Conservation (phyloP, 2,797 vertebrate species). For the Muscicapa striata region DNA sequence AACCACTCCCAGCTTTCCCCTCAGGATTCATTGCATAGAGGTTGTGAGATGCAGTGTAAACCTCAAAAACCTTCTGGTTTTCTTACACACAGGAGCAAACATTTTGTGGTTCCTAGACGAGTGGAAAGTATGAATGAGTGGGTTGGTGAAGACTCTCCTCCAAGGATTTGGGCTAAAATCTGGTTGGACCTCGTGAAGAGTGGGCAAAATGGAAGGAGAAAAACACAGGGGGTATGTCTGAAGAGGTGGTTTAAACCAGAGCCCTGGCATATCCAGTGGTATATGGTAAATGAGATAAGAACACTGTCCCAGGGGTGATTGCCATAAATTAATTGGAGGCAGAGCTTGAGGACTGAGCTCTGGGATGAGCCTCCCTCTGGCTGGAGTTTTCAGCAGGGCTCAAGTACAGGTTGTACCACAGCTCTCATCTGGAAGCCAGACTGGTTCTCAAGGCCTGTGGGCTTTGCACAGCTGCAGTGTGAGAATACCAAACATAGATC, state of each 20-base stretch:
- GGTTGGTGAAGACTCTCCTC: neutral
- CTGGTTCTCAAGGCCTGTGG: neutral
- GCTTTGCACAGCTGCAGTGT: neutral
- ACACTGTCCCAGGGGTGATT: too few relatives aligned
- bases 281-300: neutral
- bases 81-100: neutral
- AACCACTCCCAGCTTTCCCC: fast-evolving
- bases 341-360: neutral
- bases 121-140: neutral
- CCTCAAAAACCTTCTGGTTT: neutral
- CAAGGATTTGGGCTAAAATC: neutral
- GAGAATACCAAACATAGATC: neutral
- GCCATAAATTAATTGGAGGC: neutral
- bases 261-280: neutral
- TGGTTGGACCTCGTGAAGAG: neutral
- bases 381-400: neutral
- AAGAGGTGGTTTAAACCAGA: neutral
- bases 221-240: neutral
- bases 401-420: neutral
- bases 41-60: neutral
- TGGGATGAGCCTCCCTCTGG: neutral
- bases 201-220: neutral
- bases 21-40: neutral
- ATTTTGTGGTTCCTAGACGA: neutral
- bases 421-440: neutral